These are phyloP conservation scores for Atrichornis clamosus DNA, from an alignment of 2,113 vertebrate genomes.

Conservation along the genomic window DNA sequence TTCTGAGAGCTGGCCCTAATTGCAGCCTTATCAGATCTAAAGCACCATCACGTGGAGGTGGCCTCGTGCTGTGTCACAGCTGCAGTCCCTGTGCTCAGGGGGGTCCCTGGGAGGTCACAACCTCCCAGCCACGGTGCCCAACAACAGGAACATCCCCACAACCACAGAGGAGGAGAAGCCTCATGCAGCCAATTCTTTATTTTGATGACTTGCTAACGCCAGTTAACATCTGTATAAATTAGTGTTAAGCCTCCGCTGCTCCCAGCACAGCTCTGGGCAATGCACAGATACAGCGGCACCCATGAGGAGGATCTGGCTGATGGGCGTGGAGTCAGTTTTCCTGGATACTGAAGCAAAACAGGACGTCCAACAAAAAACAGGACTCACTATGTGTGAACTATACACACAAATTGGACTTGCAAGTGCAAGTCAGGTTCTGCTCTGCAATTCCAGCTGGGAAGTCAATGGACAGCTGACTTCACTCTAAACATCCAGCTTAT, in stretches of 20 bases:
- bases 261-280: not conserved
- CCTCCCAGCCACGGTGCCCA: not conserved
- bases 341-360: not conserved
- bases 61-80: not conserved
- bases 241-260: not conserved
- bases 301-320: not conserved
- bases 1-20: not conserved
- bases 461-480: not conserved
- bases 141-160: not conserved
- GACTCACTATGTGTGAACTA: not conserved
- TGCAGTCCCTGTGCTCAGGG: not conserved
- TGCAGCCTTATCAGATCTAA: not conserved
- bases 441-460: not conserved
- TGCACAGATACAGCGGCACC: no score
- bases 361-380: not conserved
- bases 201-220: not conserved
- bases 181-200: not conserved
- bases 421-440: not conserved
- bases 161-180: not conserved
- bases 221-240: not conserved
- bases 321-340: not conserved
- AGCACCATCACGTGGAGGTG: accelerated
- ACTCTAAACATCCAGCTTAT: not conserved
- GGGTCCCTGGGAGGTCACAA: not conserved
- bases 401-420: accelerated